A percentile compares a stretch with the other conserved stretches of the same genome.
phyloP scores from a whole-genome alignment of 2,888 invertebrate genomes.

The Cerastis leucographa region DNA sequence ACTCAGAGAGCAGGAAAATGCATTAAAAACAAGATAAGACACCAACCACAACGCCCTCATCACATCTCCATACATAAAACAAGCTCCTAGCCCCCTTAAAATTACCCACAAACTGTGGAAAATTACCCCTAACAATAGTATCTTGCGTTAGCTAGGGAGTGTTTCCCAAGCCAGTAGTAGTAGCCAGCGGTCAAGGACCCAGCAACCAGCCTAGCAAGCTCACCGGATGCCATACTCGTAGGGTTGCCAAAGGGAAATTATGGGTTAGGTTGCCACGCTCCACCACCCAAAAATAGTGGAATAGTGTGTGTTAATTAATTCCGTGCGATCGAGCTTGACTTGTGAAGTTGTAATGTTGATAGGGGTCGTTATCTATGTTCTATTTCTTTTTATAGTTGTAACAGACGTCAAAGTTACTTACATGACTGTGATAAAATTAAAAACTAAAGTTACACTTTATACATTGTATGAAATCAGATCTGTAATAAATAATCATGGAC shows the following conservation, averaged over 20 bases:
- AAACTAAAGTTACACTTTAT: neutral
- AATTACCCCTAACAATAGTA: conserved; percentile 32
- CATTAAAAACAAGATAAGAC: neutral
- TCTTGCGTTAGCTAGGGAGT: conserved; percentile 51
- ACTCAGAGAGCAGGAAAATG: neutral
- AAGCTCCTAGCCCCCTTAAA: neutral
- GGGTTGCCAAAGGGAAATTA: conserved; percentile 80
- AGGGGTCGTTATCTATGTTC: conserved; percentile 3
- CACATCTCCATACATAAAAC: neutral
- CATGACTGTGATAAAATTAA: neutral
- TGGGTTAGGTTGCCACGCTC: conserved; percentile 69
- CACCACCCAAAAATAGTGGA: conserved; percentile 60
- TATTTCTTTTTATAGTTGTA: neutral
- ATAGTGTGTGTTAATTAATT: conserved; percentile 59
- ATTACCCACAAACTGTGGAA: conserved; percentile 27
- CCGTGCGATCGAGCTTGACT: conserved; percentile 58
- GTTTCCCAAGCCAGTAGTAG: conserved; percentile 59
- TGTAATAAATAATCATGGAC: neutral
- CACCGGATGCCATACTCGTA: conserved; percentile 78
- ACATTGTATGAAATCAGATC: neutral
- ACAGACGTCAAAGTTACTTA: neutral
- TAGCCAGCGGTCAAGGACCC: conserved; percentile 82
- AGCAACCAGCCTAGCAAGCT: conserved; percentile 77
- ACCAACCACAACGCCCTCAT: neutral
- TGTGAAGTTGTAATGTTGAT: conserved; percentile 12